Conservation (phyloP, 2,113 vertebrate genomes). For the Entosphenus tridentatus region DNA sequence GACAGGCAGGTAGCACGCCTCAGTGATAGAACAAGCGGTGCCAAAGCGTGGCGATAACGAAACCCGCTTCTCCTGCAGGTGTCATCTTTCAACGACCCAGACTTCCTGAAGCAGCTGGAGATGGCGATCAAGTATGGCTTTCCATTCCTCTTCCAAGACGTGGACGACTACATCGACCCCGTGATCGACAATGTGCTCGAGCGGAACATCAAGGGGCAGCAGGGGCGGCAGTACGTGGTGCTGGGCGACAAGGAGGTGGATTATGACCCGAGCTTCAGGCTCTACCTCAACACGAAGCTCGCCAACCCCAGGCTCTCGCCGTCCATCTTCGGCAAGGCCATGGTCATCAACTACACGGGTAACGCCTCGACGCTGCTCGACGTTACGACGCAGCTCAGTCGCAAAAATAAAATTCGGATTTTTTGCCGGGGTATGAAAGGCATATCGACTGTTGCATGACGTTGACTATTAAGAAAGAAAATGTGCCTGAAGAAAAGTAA, state of each 20-base stretch:
- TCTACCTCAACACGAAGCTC: slow-evolving; percentile 78
- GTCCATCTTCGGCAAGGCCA: slow-evolving; percentile 72
- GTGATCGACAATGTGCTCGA: slow-evolving; percentile 76
- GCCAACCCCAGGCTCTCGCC: slow-evolving; percentile 65
- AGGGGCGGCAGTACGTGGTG: slow-evolving; percentile 44
- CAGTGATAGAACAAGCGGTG: no score
- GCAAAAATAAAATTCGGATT: no score
- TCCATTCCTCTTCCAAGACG: slow-evolving; percentile 69
- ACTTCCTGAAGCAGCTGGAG: slow-evolving; percentile 77
- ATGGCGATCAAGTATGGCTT: slow-evolving; percentile 70
- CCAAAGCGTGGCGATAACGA: no score
- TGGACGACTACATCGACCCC: slow-evolving; percentile 83
- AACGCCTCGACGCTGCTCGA: slow-evolving; percentile 9
- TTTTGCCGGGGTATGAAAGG: no score
- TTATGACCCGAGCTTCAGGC: slow-evolving; percentile 63
- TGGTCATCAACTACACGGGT: slow-evolving; percentile 96
- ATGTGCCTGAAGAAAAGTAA: no score
- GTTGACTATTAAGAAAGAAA: no score
- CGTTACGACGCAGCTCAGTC: no score
- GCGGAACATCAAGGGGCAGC: slow-evolving; percentile 45
- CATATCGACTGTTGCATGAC: no score
- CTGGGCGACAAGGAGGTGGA: slow-evolving; percentile 82
- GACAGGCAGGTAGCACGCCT: no score
- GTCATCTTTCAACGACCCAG: slow-evolving; percentile 73
- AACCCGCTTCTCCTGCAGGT: slow-evolving; percentile 24